Base-by-base conservation (phyloP, 2,888 invertebrate genomes). In the Oscheius sp. region DNA sequence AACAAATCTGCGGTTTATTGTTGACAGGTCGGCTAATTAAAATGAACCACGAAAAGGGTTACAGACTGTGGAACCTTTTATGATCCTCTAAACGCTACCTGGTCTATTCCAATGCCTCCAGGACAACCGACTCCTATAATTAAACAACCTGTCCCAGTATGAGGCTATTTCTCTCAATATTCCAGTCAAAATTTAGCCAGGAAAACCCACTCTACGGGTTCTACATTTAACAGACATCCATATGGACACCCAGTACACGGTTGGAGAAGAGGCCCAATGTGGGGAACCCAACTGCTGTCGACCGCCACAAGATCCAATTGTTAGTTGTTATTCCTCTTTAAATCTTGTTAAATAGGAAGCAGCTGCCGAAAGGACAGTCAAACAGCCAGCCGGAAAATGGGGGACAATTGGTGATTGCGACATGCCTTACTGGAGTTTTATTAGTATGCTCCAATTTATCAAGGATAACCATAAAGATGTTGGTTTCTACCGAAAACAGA, bases 251-350 rank as follows among this genome's bases (percentile, higher is more conserved):
- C 73, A 76, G 52, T 84, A 85, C 49, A 75, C 75, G 3, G 41
- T 56, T 2, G 79, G 79, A 18, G 52, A 76, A 41, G 80, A 96
- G 88, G 96, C 96, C 0, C 93, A 95, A 78, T 98, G 97, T 89
- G 93, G 93, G 76, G 95, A 97, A 89, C 97, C 97, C 0, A 91
- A 97, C 1, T 98, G 97, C 89, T 98, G 98, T 89, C 87, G 90
- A 25, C 76, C 79, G 13, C 74, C 73, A 25, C 74, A 76, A 45
- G 61, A 69, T 29, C 68, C 73, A 41, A 27, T 52, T 6, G 72
- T 72, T 29, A 64, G 63, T 41, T 29, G 12, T 52, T 9, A 3
- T 49, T 45, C 13, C 2, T 64, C 5, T 23, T 9, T 64, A n/a
- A 45, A n/a, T n/a, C 18, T 21, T 35, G 5, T 35, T 25, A 27